Base-by-base conservation (phyloP, 1,140 invertebrate genomes). In the Zaprionus nigranus region DNA sequence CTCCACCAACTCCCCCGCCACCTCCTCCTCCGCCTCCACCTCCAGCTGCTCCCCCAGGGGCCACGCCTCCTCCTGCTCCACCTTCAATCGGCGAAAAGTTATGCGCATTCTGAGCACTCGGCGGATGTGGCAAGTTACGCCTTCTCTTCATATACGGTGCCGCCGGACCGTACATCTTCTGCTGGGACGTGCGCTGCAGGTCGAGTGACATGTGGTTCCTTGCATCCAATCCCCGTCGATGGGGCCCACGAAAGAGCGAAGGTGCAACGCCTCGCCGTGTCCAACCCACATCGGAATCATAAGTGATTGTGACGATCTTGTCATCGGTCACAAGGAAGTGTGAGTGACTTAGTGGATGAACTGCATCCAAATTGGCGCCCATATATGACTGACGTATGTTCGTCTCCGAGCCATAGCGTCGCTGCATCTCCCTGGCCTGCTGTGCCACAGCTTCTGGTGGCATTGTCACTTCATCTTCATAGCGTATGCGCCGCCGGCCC, bases 241-340 rank as follows among this genome's bases (percentile, higher is more conserved):
- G 85, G 0, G 88, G 60, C 13, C 79, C 83, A 0, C 90, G 78
- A 43, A 92, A 92, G 1, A 85, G 81, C 0, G 88, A 91, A 0
- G 91, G 90, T 1, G 83, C 83, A 5, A 92, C 91, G 5, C 90
- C 90, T 28, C 92, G 87, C 7, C 92, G 76, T 2, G 92, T 91
- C 93, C 93, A 93, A 43, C 93, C 93, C 46, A 92, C 91, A 64
- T 93, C 93, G n/a, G 93, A 93, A 74, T 93, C 93, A 53, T 93
- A 93, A 62, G 90, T 93, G 20, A 93, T 93, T 69, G 93, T 93
- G 20, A 93, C 92, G 13, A 93, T 92, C 65, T 92, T 91, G 72
- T 93, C 91, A 43, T 93, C 93, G 17, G 93, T 93, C 17, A 93
- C 92, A 38, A 93, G 90, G 54, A 93, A 93, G 73, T 93, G 92